phyloP scores from a whole-genome alignment of 1,140 invertebrate genomes.

The Acromyrmex echinatior region DNA sequence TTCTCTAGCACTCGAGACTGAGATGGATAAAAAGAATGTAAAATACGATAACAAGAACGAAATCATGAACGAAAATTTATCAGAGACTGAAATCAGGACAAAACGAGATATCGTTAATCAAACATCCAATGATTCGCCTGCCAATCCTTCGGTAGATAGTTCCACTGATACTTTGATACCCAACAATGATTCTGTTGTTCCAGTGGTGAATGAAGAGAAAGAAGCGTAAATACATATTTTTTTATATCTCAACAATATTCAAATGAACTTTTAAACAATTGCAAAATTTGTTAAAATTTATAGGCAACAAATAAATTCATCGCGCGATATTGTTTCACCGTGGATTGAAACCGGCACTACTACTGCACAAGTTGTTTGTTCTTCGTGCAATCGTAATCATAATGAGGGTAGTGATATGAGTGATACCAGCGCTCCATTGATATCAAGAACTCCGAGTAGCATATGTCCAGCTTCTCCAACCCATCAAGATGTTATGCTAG shows the following conservation, averaged over 20 bases:
- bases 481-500: slow-evolving; percentile 81
- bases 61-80: slow-evolving; percentile 60
- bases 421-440: slow-evolving; percentile 81
- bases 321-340: slow-evolving; percentile 74
- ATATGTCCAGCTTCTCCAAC: slow-evolving; percentile 84
- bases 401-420: slow-evolving; percentile 83
- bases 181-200: slow-evolving; percentile 79
- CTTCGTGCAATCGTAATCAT: slow-evolving; percentile 71
- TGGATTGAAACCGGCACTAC: slow-evolving; percentile 75
- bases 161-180: slow-evolving; percentile 86
- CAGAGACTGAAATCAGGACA: slow-evolving; percentile 70
- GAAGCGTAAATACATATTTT: slow-evolving; percentile 78
- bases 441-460: slow-evolving; percentile 85
- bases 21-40: slow-evolving; percentile 74
- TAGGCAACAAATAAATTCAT: slow-evolving; percentile 73
- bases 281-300: slow-evolving; percentile 50
- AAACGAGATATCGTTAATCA: slow-evolving; percentile 77
- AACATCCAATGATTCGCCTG: slow-evolving; percentile 79
- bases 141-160: slow-evolving; percentile 85
- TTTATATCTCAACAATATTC: neutral
- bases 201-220: slow-evolving; percentile 74
- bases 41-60: slow-evolving; percentile 73
- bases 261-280: neutral
- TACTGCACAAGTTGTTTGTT: slow-evolving; percentile 71
- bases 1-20: slow-evolving; percentile 81